Conservation (phyloP, 1,140 invertebrate genomes). For the Penaeus japonicus region DNA sequence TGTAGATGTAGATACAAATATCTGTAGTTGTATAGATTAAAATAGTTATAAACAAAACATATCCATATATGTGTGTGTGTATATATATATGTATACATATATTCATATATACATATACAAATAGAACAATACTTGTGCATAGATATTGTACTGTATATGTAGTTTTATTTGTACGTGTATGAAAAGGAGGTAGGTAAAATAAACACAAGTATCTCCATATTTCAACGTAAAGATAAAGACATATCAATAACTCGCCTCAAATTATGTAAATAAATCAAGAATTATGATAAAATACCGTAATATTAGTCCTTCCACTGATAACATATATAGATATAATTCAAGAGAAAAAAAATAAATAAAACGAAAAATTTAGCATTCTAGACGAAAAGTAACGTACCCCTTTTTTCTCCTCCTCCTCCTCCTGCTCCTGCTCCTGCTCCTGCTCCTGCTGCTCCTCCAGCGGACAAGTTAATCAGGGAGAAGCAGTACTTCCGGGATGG, state of each 20-base stretch:
- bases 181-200: too few relatives aligned
- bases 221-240: too few relatives aligned
- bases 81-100: not conserved
- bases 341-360: too few relatives aligned
- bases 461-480: conserved; percentile 63
- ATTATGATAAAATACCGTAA: too few relatives aligned
- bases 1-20: too few relatives aligned
- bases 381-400: conserved; percentile 32
- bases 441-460: conserved; percentile 59
- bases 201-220: too few relatives aligned
- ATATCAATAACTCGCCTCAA: too few relatives aligned
- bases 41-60: too few relatives aligned
- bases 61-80: not conserved
- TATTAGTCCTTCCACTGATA: too few relatives aligned
- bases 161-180: not conserved
- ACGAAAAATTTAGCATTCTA: not conserved
- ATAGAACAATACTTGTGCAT: not conserved
- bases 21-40: too few relatives aligned
- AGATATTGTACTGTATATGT: not conserved
- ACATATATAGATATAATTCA: too few relatives aligned
- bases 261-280: too few relatives aligned
- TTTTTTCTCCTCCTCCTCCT: not conserved
- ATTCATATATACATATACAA: not conserved
- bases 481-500: conserved; percentile 66
- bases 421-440: not conserved